Percentiles rank a stretch among this genome's conserved stretches.
Evolutionary conservation across 2,888 invertebrate genomes (phyloP).

Genomic region (Pristionchus exspectatus): DNA sequence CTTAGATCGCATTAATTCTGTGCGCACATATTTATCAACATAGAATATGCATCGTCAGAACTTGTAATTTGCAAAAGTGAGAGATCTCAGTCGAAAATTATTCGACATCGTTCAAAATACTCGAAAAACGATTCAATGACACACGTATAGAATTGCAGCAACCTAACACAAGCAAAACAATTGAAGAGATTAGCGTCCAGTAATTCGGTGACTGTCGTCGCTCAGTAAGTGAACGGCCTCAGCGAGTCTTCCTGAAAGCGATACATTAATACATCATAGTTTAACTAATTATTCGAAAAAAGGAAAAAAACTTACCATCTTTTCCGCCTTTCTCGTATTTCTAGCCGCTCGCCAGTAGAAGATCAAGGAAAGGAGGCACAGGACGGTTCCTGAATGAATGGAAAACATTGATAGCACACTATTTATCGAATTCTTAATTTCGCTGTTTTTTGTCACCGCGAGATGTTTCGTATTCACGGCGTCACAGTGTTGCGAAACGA

Average conservation of each 20-base stretch:
- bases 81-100: neutral
- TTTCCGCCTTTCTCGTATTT: neutral
- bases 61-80: neutral
- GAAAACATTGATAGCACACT: neutral
- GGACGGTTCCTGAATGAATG: neutral
- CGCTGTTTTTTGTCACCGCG: neutral
- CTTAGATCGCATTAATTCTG: too few species aligned
- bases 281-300: neutral
- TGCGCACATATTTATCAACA: neutral
- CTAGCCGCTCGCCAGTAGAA: neutral
- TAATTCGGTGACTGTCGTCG: neutral
- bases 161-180: too few species aligned
- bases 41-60: neutral
- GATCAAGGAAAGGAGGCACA: neutral
- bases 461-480: too few species aligned
- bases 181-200: neutral
- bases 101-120: neutral
- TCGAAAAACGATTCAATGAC: neutral
- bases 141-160: neutral
- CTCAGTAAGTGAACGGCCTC: neutral
- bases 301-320: neutral
- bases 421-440: neutral
- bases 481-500: too few species aligned
- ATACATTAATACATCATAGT: neutral
- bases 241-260: neutral